Conservation (phyloP, 1,140 invertebrate genomes). For the Drosophila guanche region DNA sequence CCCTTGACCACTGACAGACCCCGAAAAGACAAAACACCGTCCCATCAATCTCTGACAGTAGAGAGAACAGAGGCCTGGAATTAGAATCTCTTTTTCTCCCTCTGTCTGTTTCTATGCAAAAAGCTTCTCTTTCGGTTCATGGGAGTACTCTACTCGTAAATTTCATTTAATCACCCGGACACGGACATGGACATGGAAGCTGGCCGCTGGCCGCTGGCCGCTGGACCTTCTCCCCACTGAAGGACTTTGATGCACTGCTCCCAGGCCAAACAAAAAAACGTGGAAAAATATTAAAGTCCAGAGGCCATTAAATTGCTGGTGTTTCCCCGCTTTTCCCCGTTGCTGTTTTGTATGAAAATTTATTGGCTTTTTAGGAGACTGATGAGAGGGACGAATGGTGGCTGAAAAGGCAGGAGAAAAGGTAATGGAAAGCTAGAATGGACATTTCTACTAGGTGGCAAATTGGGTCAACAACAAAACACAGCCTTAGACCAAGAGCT, state of each 20-base stretch:
- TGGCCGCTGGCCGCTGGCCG: background rate
- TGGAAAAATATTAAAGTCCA: constrained; percentile 59
- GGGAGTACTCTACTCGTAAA: constrained; percentile 59
- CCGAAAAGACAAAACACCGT: constrained; percentile 56
- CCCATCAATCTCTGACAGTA: constrained; percentile 73
- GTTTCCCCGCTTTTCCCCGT: background rate
- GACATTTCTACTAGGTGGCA: constrained; percentile 23
- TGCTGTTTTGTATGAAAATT: constrained; percentile 41
- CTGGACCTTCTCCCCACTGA: too few relatives aligned
- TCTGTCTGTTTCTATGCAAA: constrained; percentile 52
- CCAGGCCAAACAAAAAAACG: constrained; percentile 23
- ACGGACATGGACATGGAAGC: constrained; percentile 7
- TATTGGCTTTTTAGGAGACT: constrained; percentile 42
- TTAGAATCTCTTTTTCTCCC: too few relatives aligned
- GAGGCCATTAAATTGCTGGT: constrained; percentile 60
- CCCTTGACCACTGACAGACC: constrained; percentile 18
- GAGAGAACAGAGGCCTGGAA: too few relatives aligned
- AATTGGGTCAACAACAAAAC: constrained; percentile 52
- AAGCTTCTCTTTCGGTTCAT: constrained; percentile 9
- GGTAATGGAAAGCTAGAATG: too few relatives aligned
- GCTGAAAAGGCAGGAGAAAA: too few relatives aligned
- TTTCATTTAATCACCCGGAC: constrained; percentile 76
- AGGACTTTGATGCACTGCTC: constrained; percentile 60
- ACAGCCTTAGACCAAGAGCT: background rate
- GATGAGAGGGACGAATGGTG: constrained; percentile 34